phyloP scores from a whole-genome alignment of 2,113 vertebrate genomes.

The Phocoena sinus region DNA sequence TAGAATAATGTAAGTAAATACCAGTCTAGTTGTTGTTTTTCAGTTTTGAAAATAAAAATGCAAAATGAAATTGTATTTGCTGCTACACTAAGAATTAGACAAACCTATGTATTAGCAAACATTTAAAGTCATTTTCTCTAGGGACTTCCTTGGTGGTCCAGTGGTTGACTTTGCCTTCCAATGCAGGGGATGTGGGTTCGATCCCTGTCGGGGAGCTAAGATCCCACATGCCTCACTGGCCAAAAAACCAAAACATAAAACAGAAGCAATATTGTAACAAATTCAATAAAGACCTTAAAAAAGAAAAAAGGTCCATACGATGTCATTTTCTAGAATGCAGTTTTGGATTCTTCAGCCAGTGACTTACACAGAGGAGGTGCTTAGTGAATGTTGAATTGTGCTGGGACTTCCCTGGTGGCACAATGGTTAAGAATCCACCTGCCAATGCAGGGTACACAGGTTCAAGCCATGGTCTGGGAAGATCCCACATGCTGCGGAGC shows the following conservation, averaged over 20 bases:
- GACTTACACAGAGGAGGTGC: background rate
- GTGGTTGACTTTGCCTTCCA: too few species aligned
- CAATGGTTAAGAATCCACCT: too few species aligned
- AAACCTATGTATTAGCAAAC: background rate
- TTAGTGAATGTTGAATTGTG: background rate
- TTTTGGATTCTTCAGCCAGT: background rate
- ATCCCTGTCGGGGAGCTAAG: too few species aligned
- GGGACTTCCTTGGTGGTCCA: too few species aligned
- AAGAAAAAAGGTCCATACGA: background rate
- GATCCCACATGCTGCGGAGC: too few species aligned
- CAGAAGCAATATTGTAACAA: too few species aligned
- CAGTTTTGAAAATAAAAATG: background rate
- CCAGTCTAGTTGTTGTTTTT: background rate
- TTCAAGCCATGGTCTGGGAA: too few species aligned
- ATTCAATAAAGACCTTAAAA: too few species aligned
- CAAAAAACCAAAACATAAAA: too few species aligned
- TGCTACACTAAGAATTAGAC: background rate
- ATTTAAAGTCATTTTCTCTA: background rate
- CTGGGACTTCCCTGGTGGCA: background rate
- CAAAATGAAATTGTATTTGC: background rate
- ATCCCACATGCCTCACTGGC: too few species aligned
- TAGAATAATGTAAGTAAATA: constrained; percentile 2
- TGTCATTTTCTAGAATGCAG: background rate
- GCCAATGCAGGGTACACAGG: too few species aligned
- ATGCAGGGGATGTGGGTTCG: too few species aligned